phyloP scores from a whole-genome alignment of 2,797 vertebrate genomes.

The Gorsachius magnificus region DNA sequence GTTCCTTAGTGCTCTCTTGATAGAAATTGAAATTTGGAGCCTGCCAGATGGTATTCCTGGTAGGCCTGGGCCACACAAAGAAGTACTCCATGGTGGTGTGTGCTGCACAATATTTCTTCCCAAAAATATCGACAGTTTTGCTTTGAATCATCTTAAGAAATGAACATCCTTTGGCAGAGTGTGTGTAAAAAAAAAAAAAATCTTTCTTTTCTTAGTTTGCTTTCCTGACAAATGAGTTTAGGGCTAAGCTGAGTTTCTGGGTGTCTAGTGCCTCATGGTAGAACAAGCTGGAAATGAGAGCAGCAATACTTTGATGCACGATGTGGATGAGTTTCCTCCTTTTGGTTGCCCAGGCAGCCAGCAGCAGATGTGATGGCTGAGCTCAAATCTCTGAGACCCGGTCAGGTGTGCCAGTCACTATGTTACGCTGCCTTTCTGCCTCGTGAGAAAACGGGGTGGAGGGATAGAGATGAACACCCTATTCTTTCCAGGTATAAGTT shows the following conservation, averaged over 20 bases:
- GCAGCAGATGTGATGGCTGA: neutral
- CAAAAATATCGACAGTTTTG: neutral
- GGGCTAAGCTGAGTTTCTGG: neutral
- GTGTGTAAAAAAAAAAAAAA: neutral
- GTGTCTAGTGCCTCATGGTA: neutral
- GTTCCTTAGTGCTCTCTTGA: slow-evolving; percentile 5
- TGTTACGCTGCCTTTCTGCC: neutral
- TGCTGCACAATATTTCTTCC: neutral
- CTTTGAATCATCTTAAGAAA: neutral
- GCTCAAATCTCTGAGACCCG: neutral
- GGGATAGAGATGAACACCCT: neutral
- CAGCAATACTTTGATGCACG: rapidly evolving
- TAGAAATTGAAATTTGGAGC: neutral
- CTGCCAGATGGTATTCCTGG: neutral
- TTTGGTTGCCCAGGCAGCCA: neutral
- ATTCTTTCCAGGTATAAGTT: neutral
- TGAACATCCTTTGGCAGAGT: neutral
- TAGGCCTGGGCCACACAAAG: slow-evolving; percentile 33
- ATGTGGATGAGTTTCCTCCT: neutral
- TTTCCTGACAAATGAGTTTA: neutral
- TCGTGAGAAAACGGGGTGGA: neutral
- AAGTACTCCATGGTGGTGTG: neutral
- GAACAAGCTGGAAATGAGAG: neutral
- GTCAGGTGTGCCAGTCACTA: neutral
- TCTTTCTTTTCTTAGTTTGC: neutral